A percentile compares a stretch with the other conserved stretches of the same genome.
Evolutionary conservation across 2,888 invertebrate species (phyloP).

Genomic region (Meganola albula): DNA sequence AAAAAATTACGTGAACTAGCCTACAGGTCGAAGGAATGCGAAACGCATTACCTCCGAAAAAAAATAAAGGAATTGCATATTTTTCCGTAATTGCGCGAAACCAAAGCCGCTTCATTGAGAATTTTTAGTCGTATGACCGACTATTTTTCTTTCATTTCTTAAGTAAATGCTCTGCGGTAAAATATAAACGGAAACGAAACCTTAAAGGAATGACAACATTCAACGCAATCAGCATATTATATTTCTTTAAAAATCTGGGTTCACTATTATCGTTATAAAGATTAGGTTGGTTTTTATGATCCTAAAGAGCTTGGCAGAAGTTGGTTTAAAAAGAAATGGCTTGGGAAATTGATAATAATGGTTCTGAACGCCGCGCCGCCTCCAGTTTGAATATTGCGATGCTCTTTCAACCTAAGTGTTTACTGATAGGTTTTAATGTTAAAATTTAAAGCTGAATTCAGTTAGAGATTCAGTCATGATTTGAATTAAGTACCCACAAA

Average conservation of each 20-base stretch:
- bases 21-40: too few relatives aligned
- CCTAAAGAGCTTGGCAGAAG: neutral
- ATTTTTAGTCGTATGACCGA: constrained; percentile 6
- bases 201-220: neutral
- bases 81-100: neutral
- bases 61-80: too few relatives aligned
- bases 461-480: too few relatives aligned
- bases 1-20: too few relatives aligned
- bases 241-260: constrained; percentile 3
- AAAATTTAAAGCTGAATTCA: too few relatives aligned
- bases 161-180: constrained; percentile 5
- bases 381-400: too few relatives aligned
- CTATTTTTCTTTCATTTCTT: constrained; percentile 12
- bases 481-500: too few relatives aligned
- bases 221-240: constrained; percentile 12
- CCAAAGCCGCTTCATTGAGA: constrained; percentile 2
- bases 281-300: constrained; percentile 13
- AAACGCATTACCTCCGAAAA: too few relatives aligned
- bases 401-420: too few relatives aligned
- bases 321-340: neutral
- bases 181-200: too few relatives aligned
- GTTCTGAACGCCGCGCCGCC: too few relatives aligned
- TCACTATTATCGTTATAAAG: constrained; percentile 8
- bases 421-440: too few relatives aligned
- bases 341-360: neutral